A percentile compares a stretch with the other conserved stretches of the same genome.
phyloP scores from a whole-genome alignment of 2,888 invertebrate genomes.

The Agonopterix arenella region DNA sequence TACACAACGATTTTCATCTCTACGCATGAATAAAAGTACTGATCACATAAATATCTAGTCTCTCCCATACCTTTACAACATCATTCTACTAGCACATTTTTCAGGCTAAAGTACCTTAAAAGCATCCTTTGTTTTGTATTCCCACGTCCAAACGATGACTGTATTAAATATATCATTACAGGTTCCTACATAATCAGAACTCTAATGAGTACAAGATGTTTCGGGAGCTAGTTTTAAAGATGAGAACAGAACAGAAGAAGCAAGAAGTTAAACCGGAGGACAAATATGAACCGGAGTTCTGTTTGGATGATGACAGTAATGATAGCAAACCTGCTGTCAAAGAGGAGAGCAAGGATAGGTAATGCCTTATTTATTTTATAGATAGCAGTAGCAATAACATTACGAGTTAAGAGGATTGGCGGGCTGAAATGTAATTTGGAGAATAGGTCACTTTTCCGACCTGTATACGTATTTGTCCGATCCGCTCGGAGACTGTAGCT shows the following conservation, averaged over 20 bases:
- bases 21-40: no score
- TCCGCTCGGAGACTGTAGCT: no score
- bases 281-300: conserved; percentile 71
- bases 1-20: no score
- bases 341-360: conserved; percentile 59
- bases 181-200: conserved; percentile 67
- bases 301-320: conserved; percentile 67
- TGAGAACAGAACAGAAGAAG: conserved; percentile 42
- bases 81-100: conserved; percentile 26
- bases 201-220: conserved; percentile 67
- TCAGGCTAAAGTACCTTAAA: conserved; percentile 44
- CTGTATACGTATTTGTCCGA: no score
- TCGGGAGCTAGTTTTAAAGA: conserved; percentile 52
- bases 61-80: conserved; percentile 7
- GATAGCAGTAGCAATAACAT: no score
- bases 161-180: conserved; percentile 33
- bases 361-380: conserved; percentile 4
- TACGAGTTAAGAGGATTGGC: no score
- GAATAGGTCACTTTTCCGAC: no score
- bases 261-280: conserved; percentile 64
- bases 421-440: no score
- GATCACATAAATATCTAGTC: no score
- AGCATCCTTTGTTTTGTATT: conserved; percentile 36
- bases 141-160: conserved; percentile 8
- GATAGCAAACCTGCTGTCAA: conserved; percentile 48